Base-by-base conservation (phyloP, 2,888 invertebrate genomes). In the Mythimna pallens region DNA sequence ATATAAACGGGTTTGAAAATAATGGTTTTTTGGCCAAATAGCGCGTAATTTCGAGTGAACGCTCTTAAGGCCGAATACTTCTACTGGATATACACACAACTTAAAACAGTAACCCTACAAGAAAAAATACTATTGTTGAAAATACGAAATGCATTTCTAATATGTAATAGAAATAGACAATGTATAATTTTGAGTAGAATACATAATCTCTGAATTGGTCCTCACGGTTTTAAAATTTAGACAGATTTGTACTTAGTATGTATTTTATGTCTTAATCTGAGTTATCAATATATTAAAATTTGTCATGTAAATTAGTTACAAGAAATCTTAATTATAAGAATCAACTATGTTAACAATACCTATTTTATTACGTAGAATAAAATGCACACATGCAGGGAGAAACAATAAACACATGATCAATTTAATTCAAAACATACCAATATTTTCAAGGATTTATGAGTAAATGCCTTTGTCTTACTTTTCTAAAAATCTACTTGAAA, bases 191-290 rank as follows among this genome's bases (percentile, higher is more conserved):
- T 17, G 40, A 65, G 52, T 64, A 58, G n/a, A 43, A 1, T 43
- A 12, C 5, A 43, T 12, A 17, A 1, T 30, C 43, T 43, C 5
- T 47, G 17, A 76, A 81, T 65, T 61, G 63, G 70, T 81, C 72
- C 61, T 73, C 61, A 69, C 69, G 34, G 1, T 71, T 77, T 70
- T 55, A 65, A 14, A 80, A 78, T 85, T 76, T 77, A 62, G 71
- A 73, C 54, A 34, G 58, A 58, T 72, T 59, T 73, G 57, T 77
- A 66, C 64, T 47, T 54, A 67, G 30, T 58, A 70, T 55, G 43
- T 80, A 50, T 10, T 63, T 43, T 30, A 81, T 76, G 14, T 66
- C 55, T 54, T 70, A 59, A 20, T 63, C 34, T 1, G 55, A 71
- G 25, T 69, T 47, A 47, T 55, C 6, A 68, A 82, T 78, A 77